Percentiles rank a stretch among this genome's conserved stretches.
These are phyloP conservation scores for Ichneumoninae sp. DNA, from an alignment of 2,888 invertebrate species.

Conservation along the genomic window DNA sequence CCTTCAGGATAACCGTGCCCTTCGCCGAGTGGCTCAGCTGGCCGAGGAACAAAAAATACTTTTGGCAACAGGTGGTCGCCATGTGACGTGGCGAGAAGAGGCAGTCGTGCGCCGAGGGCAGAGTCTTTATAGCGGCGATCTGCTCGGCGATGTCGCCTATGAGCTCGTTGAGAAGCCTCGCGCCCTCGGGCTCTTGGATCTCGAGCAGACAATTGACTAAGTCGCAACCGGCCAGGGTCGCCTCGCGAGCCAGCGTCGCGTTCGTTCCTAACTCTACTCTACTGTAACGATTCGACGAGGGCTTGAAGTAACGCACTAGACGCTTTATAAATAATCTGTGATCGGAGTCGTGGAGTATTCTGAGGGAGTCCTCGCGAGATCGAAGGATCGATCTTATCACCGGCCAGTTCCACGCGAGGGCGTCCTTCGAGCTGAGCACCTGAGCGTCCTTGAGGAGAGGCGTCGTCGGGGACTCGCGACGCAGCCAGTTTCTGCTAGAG, in stretches of 20 bases:
- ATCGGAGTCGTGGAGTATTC: slow-evolving; percentile 88
- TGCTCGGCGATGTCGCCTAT: slow-evolving; percentile 92
- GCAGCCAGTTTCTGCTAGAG: slow-evolving; percentile 79
- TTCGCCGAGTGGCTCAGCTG: slow-evolving; percentile 90
- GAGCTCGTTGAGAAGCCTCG: slow-evolving; percentile 90
- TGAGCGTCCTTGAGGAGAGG: slow-evolving; percentile 90
- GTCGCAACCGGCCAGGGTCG: slow-evolving; percentile 89
- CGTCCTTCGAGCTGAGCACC: slow-evolving; percentile 92
- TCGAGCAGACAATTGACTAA: slow-evolving; percentile 90
- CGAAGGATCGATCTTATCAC: slow-evolving; percentile 88
- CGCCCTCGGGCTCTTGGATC: slow-evolving; percentile 89
- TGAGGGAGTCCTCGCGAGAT: slow-evolving; percentile 85
- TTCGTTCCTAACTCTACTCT: slow-evolving; percentile 90
- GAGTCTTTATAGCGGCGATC: slow-evolving; percentile 89
- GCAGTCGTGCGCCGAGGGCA: slow-evolving; percentile 93
- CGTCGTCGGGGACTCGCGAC: slow-evolving; percentile 79
- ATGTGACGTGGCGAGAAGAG: slow-evolving; percentile 95
- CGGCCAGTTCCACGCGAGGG: slow-evolving; percentile 96
- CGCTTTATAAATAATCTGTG: slow-evolving; percentile 90
- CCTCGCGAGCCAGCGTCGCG: slow-evolving; percentile 85
- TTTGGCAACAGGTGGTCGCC: slow-evolving; percentile 95
- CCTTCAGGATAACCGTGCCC: slow-evolving; percentile 90
- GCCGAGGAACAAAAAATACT: slow-evolving; percentile 97
- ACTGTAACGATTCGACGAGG: slow-evolving; percentile 94
- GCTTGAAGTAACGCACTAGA: slow-evolving; percentile 93